Conservation (phyloP, 92 coral and sea anemone genomes). For the Porites cylindrica region DNA sequence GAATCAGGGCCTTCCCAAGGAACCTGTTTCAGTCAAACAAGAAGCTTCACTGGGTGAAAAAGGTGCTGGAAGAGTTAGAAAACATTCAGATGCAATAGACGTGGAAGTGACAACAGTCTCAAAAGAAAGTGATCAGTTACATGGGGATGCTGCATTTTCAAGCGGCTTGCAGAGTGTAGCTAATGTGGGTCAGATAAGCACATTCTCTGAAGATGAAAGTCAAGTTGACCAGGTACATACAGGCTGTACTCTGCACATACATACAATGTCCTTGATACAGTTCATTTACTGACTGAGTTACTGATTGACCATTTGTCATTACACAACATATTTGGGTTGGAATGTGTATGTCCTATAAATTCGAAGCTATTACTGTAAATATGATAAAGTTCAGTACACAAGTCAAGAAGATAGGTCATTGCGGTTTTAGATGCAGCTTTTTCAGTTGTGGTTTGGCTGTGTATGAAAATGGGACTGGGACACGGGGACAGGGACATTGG, state of each 20-base stretch:
- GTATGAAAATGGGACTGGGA: background rate
- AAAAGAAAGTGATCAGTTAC: background rate
- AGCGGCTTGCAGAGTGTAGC: background rate
- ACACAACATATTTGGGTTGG: too few relatives aligned
- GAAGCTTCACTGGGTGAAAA: background rate
- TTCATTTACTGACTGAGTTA: background rate
- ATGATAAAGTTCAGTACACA: too few relatives aligned
- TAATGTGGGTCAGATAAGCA: slow-evolving; percentile 16
- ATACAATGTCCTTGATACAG: background rate
- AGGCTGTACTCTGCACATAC: too few relatives aligned
- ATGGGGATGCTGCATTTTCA: background rate
- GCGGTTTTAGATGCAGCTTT: too few relatives aligned
- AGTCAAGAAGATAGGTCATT: too few relatives aligned
- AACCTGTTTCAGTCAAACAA: slow-evolving; percentile 31
- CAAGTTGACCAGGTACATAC: slow-evolving; percentile 20
- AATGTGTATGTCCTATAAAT: too few relatives aligned
- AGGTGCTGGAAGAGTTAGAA: background rate
- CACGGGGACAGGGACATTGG: background rate
- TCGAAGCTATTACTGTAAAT: too few relatives aligned
- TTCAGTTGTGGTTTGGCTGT: too few relatives aligned
- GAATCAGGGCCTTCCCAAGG: slow-evolving; percentile 56
- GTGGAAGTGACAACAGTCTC: too few relatives aligned
- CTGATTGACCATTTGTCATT: too few relatives aligned
- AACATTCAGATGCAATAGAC: background rate
- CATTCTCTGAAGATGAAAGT: slow-evolving; percentile 7